Evolutionary conservation across 2,797 vertebrate genomes (phyloP), one percentile per base, ranked within the genome.

Genomic region (Remorina albescens): DNA sequence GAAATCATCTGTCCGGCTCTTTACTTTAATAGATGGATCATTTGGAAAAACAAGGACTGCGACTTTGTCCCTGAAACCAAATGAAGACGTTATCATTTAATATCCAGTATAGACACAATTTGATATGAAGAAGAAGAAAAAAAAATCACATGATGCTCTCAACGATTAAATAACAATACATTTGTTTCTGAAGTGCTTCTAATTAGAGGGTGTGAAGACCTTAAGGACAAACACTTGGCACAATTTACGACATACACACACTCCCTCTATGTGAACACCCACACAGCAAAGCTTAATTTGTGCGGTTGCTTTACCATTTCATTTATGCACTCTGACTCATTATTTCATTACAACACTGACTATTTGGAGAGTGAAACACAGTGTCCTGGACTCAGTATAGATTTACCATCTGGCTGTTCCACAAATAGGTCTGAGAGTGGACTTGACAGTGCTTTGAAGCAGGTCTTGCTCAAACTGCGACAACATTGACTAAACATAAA

Each of bases 391-490:
- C 81, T 70, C 25, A 18, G 87, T 87, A 81, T 92, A 87, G 83
- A 71, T 86, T 88, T 86, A 87, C 88, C 86, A 89, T 90, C 82
- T 88, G 91, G 69, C 64, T 53, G 65, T 54, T 85, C 91, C 87
- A 91, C 74, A 91, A 93, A 92, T 91, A 92, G 89, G 71, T 47
- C 41, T 5, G n/a, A 58, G 67, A 68, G 71, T 74, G 63, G 63
- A 71, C 65, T 54, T 18, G 13, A 50, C 61, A 47, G 67, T 25
- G 78, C 57, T 70, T 70, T 56, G 44, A 76, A 82, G 76, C n/a
- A n/a, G n/a, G n/a, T n/a, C 65, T 23, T 25, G 21, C 63, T 69
- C 46, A 65, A 59, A 69, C 56, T 68, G 55, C 8, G 47, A 72
- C 68, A 82, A 54, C 65, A 82, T 7, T 36, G 42, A 65, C 82